Evolutionary conservation across 2,888 invertebrate genomes (phyloP).

Genomic region (Syrphus vitripennis): DNA sequence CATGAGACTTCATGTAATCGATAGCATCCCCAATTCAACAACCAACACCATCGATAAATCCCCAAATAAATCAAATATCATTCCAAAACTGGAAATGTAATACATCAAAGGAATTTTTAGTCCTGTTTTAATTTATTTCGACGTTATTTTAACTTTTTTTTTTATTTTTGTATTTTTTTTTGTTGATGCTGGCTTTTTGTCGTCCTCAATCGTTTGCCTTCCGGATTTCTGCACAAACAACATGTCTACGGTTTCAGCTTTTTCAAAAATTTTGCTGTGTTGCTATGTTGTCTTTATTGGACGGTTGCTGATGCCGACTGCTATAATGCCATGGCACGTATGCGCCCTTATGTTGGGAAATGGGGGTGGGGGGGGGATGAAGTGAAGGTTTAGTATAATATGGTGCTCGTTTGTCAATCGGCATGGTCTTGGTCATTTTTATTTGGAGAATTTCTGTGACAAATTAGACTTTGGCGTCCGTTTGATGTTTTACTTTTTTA

Average conservation of each 20-base stretch:
- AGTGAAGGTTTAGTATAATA: not conserved
- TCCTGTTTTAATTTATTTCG: slow-evolving; percentile 62
- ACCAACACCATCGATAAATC: slow-evolving; percentile 40
- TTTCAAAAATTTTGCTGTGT: slow-evolving; percentile 28
- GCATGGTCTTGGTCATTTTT: slow-evolving; percentile 58
- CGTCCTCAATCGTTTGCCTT: slow-evolving; percentile 10
- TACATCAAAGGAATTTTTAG: slow-evolving; percentile 64
- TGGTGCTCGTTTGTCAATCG: slow-evolving; percentile 58
- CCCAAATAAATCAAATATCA: slow-evolving; percentile 64
- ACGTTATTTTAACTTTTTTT: slow-evolving; percentile 7
- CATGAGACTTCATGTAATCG: slow-evolving; percentile 44
- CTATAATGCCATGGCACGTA: not conserved
- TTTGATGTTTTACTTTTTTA: slow-evolving; percentile 53
- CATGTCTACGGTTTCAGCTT: slow-evolving; percentile 32
- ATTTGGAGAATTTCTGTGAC: slow-evolving; percentile 47
- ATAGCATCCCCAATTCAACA: slow-evolving; percentile 34
- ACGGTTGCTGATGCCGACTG: not conserved
- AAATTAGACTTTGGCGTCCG: slow-evolving; percentile 53
- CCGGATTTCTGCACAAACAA: slow-evolving; percentile 22
- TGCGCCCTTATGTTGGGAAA: not conserved
- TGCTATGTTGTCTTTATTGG: not conserved
- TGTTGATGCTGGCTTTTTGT: slow-evolving; percentile 18
- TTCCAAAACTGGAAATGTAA: slow-evolving; percentile 57
- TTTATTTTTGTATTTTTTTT: not conserved
- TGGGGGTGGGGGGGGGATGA: not conserved